Evolutionary conservation across 2,888 invertebrate species (phyloP).

Genomic region (Celastrina argiolus): DNA sequence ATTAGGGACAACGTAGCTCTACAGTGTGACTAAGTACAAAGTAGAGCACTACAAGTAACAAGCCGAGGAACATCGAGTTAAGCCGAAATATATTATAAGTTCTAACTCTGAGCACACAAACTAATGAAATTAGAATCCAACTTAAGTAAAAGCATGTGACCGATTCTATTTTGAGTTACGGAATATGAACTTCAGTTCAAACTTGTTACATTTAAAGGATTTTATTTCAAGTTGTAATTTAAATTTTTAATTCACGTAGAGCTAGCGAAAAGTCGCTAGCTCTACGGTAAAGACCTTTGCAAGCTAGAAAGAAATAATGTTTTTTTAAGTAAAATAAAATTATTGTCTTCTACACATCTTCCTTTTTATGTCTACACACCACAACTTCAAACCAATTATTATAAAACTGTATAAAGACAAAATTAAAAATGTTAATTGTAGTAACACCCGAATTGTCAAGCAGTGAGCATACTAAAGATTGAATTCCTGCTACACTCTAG

Average conservation of each 20-base stretch:
- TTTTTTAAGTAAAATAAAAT: background rate
- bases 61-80: background rate
- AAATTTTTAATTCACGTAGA: background rate
- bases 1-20: background rate
- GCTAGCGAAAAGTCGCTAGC: background rate
- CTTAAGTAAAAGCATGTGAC: slow-evolving; percentile 20
- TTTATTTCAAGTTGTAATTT: background rate
- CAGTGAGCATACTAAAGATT: too few species aligned
- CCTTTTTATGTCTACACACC: too few species aligned
- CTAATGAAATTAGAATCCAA: slow-evolving; percentile 21
- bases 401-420: too few species aligned
- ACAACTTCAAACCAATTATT: too few species aligned
- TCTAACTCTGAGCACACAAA: slow-evolving; percentile 12
- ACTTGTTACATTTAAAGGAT: slow-evolving; percentile 4
- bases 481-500: too few species aligned
- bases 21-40: background rate
- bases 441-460: too few species aligned
- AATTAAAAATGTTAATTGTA: too few species aligned
- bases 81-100: slow-evolving; percentile 19
- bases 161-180: slow-evolving; percentile 4
- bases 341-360: too few species aligned
- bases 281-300: background rate
- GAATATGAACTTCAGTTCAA: slow-evolving; percentile 13
- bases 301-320: background rate
- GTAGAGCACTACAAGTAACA: background rate